A percentile compares a stretch with the other conserved stretches of the same genome.
phyloP scores from a whole-genome alignment of 2,888 invertebrate species.

The Amphipyra tragopoginis region DNA sequence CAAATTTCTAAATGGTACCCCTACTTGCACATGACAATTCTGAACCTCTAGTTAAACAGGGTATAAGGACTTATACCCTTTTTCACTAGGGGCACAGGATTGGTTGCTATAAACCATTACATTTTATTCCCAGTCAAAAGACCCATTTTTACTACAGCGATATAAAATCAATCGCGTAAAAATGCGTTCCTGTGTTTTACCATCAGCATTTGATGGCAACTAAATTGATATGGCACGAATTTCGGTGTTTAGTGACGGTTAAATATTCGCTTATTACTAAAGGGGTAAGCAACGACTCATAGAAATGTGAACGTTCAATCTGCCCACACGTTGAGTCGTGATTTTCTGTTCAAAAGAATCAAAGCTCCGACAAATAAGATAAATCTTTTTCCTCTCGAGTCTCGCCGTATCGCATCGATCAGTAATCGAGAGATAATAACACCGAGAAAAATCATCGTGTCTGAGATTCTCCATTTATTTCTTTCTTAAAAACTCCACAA shows the following conservation, averaged over 20 bases:
- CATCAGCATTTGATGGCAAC: slow-evolving; percentile 26
- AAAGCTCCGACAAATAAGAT: slow-evolving; percentile 4
- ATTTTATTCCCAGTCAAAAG: background rate
- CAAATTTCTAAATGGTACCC: too few species aligned
- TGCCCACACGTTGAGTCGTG: slow-evolving; percentile 1
- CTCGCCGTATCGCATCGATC: slow-evolving; percentile 24
- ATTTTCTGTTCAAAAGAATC: background rate
- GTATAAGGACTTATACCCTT: too few species aligned
- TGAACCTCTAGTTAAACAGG: too few species aligned
- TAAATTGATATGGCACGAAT: slow-evolving; percentile 32
- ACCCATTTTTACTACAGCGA: background rate
- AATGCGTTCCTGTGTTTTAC: slow-evolving; percentile 15
- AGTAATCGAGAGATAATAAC: slow-evolving; percentile 17
- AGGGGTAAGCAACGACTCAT: too few species aligned
- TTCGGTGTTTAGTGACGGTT: slow-evolving; percentile 21
- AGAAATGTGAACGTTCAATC: background rate
- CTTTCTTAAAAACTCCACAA: slow-evolving; percentile 42
- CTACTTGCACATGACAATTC: too few species aligned
- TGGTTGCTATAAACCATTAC: background rate
- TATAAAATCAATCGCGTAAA: slow-evolving; percentile 21
- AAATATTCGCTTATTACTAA: background rate
- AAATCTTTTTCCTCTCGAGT: slow-evolving; percentile 4
- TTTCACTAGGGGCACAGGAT: too few species aligned
- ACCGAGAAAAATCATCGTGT: slow-evolving; percentile 25
- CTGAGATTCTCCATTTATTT: slow-evolving; percentile 32